Base-by-base conservation (phyloP, 2,113 vertebrate genomes). In the Seriola rivoliana region DNA sequence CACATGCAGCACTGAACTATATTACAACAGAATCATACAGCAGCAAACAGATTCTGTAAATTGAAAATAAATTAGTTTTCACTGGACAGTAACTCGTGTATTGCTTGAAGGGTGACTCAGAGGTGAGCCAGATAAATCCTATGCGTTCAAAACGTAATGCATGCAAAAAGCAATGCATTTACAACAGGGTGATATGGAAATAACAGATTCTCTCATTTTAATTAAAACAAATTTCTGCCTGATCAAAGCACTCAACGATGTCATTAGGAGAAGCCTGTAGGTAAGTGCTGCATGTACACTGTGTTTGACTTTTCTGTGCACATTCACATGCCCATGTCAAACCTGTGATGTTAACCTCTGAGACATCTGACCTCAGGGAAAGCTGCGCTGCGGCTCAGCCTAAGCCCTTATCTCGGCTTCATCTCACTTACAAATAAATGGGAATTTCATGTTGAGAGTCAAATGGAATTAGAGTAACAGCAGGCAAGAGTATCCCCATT, bases 341-440 rank as follows among this genome's bases (percentile, higher is more conserved):
- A 88, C 62, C 73, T 12, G 1, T 40, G 66, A 73, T 50, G 77
- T 86, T 88, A 83, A 88, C 79, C 83, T 85, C 36, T 12, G 60
- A 77, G 70, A 77, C 63, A 72, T 84, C 78, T 75, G 78, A 71
- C 84, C 84, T 71, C 5, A 71, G 83, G 81, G 78, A 75, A 57
- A 67, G 63, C 80, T 46, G 55, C 4, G 44, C 78, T 11, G 67
- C 34, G 5, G 84, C 86, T 90, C 74, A 86, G 73, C 76, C 48
- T 78, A 80, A 89, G 77, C 80, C 62, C 57, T 80, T 40, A 68
- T 68, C 79, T 75, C 62, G 1, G 80, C 75, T 78, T 86, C 71
- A 90, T 80, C 84, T 75, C 77, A 67, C 81, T 86, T 64, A 80
- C 74, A 86, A 80, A 91, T 75, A 72, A 91, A 90, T 80, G 77